Evolutionary conservation across 53 echinoderm and acorn worm genomes (phyloP).

Genomic region (Stichopus horrens): DNA sequence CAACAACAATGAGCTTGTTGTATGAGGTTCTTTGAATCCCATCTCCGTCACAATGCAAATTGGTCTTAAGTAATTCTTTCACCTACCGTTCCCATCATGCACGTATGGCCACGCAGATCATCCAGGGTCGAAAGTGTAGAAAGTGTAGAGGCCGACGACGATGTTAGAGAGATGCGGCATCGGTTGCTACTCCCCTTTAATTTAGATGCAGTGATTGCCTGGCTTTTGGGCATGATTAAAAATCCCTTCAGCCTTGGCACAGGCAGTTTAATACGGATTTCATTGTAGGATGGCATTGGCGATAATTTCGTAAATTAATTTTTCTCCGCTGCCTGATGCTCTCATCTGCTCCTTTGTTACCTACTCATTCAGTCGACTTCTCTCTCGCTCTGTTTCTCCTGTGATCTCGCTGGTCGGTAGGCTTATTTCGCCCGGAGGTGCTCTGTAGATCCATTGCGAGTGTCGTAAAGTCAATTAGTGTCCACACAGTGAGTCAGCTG

Average conservation of each 20-base stretch:
- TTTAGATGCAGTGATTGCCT: neutral
- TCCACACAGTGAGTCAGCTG: constrained; percentile 3
- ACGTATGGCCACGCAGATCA: too few species aligned
- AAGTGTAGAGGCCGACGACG: too few species aligned
- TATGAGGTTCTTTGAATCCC: too few species aligned
- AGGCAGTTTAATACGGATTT: neutral
- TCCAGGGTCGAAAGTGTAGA: too few species aligned
- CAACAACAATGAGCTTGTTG: too few species aligned
- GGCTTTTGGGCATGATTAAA: neutral
- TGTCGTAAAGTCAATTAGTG: constrained; percentile 33
- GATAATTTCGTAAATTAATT: neutral
- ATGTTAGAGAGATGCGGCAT: too few species aligned
- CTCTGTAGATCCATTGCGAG: neutral
- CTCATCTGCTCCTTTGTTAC: neutral
- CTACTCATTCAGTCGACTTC: neutral
- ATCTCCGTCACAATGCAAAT: too few species aligned
- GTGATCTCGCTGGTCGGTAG: neutral
- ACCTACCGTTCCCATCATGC: too few species aligned
- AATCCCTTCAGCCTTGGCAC: neutral
- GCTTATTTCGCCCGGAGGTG: neutral
- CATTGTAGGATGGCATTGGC: neutral
- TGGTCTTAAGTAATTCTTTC: too few species aligned
- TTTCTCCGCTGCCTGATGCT: neutral
- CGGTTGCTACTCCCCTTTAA: neutral
- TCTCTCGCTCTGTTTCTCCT: neutral